Evolutionary conservation across 2,113 vertebrate species (phyloP), one percentile per base, ranked within the genome.

Genomic region (Symphodus melops): DNA sequence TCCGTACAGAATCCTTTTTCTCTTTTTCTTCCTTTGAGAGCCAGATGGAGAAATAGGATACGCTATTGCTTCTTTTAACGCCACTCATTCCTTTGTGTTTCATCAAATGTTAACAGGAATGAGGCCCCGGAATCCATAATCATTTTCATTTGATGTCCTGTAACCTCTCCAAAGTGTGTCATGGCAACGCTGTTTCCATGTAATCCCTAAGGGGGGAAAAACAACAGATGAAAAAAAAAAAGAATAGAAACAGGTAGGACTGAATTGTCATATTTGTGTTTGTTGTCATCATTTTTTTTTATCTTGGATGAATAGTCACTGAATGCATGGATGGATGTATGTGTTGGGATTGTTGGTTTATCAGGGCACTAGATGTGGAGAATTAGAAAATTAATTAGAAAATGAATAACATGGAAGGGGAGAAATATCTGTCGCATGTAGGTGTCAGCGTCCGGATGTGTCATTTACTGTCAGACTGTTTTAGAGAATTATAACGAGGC

Each of bases 301-400:
- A 44, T 68, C 77, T 51, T 68, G 19, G 9, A 48, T 54, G 51
- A 42, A 55, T 6, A 67, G 37, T n/a, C 17, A 44, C 21, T 46
- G 56, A 70, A 63, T 57, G 52, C 52, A 49, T n/a, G 46, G 14
- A 16, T 17, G 44, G 4, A 17, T 46, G 44, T 46, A 13, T 79
- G 17, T 25, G 46, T 23, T 37, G 21, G 73, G 63, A 81, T 57
- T 73, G 64, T 37, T 62, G 46, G 68, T 68, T 87, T 79, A 89
- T 85, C 62, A 70, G 56, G 59, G 53, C 28, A 48, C 42, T 52
- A 49, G 61, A 55, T 44, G 57, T 56, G 55, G 56, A 76, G 56
- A 81, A 81, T 81, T 70, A 76, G n/a, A 82, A 52, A 88, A 86
- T 77, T 83, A 88, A 88, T 90, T 82, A 73, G 73, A 77, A 81